Conservation (phyloP, 30 jellyfish, hydroid and myxozoan species). For the Pelagia noctiluca region DNA sequence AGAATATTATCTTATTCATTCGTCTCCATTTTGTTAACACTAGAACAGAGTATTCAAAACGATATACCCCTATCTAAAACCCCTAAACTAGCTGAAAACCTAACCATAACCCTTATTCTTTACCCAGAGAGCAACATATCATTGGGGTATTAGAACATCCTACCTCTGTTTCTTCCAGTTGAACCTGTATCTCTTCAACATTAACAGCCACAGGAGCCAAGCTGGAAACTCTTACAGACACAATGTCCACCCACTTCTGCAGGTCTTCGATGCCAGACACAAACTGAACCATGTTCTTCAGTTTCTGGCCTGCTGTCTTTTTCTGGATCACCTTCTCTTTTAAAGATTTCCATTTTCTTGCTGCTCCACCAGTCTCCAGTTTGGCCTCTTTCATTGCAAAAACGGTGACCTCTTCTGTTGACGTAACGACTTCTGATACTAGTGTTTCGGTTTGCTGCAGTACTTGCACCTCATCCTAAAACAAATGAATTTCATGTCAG, state of each 20-base stretch:
- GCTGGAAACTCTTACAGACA: constrained; percentile 71
- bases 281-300: constrained; percentile 71
- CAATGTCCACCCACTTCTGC: constrained; percentile 80
- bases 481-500: too few relatives aligned
- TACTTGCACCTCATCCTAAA: constrained; percentile 40
- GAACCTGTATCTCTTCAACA: constrained; percentile 79
- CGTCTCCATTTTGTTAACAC: too few relatives aligned
- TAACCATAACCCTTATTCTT: background rate
- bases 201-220: constrained; percentile 76
- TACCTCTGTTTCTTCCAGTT: constrained; percentile 81
- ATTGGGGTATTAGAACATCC: too few relatives aligned
- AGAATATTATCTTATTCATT: too few relatives aligned
- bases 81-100: background rate
- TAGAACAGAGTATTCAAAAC: too few relatives aligned
- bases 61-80: background rate
- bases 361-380: constrained; percentile 3
- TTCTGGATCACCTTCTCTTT: constrained; percentile 62
- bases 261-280: constrained; percentile 72
- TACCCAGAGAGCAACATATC: too few relatives aligned
- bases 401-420: background rate
- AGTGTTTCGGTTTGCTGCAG: constrained; percentile 54
- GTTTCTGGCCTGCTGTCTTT: constrained; percentile 45
- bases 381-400: constrained; percentile 33
- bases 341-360: constrained; percentile 66
- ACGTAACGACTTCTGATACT: constrained; percentile 33